Base-by-base conservation (phyloP, 2,888 invertebrate genomes). In the Linnaemya tessellans region DNA sequence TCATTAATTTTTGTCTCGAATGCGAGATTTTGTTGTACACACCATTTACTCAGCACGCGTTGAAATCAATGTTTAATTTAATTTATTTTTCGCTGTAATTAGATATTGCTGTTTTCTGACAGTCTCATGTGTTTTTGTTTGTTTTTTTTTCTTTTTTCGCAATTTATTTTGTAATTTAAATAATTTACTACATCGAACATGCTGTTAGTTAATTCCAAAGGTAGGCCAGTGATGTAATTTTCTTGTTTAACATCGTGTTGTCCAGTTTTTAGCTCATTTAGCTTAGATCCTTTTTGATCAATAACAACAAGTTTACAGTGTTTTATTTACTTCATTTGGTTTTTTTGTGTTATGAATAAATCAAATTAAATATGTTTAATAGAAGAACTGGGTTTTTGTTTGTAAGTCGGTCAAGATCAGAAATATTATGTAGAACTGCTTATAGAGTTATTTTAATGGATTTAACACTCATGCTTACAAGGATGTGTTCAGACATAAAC, bases 191-290 rank as follows among this genome's bases (percentile, higher is more conserved):
- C 38, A 25, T 46, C 77, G 25, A 64, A 65, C 81, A 81, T 78
- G 74, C 65, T 84, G 79, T 73, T 75, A 60, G 82, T 68, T 43
- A 25, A 65, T 43, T 22, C 22, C 60, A 80, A 58, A 87, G 87
- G 84, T 87, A 88, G 87, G 84, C 84, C 87, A 86, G 71, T 90
- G 90, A 90, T 89, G 89, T 88, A 90, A 90, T 89, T 88, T 88
- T 87, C 88, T 84, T 86, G 89, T 88, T 90, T 70, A 86, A 89
- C 87, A 87, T 89, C 89, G 88, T 88, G 87, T 87, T 85, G 87
- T 87, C 88, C 85, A 82, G 74, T 56, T 77, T 78, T 75, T 73
- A 81, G n/a, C 77, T 15, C 46, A 38, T 74, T 80, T 84, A 58
- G 15, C 46, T 75, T 78, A 80, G 87, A 87, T 84, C 81, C 80